Base-by-base conservation (phyloP, 2,888 invertebrate species). In the Caenorhabditis becei region DNA sequence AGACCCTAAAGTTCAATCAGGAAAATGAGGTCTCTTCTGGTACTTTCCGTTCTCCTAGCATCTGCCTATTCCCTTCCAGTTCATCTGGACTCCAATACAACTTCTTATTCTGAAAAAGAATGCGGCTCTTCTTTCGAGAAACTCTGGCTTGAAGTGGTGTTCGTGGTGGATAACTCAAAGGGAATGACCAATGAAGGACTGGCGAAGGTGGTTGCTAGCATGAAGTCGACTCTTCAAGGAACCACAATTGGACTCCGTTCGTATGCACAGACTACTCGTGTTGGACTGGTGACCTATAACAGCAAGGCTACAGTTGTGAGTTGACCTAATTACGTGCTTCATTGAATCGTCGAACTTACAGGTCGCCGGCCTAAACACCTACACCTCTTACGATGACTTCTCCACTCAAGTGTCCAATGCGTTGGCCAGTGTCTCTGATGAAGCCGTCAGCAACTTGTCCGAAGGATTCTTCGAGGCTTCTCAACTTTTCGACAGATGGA, bases 181-280 rank as follows among this genome's bases (percentile, higher is more conserved):
- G 77, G 77, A 51, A 77, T 77, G 77, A 69, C 47, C 26, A 5
- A 67, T 49, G 51, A n/a, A 0, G 75, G 66, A 23, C 23, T 65
- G 7, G 11, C 24, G 14, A 16, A 20, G 44, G 44, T 61, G 2
- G 4, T 10, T 18, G 47, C 47, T 2, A n/a, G 18, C 20, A 47
- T 47, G 47, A 26, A 47, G 35, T 44, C n/a, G 10, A 3, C 10
- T 20, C 35, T 58, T 14, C 14, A 37, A 23, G 28, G 23, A 44
- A 23, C 20, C 26, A 37, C n/a, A 20, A 37, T 35, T 8, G 16
- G 49, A 8, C 20, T 35, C 23, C 16, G 16, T 18, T 28, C 16
- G 47, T 18, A 18, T 5, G 41, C 37, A 0, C 18, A 54, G 24
- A 61, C 44, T 16, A 72, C 67, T n/a, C 59, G 78, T 18, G 44